Evolutionary conservation across 2,113 vertebrate species (phyloP), one percentile per base, ranked within the genome.

Genomic region (Melanostigma gelatinosum): DNA sequence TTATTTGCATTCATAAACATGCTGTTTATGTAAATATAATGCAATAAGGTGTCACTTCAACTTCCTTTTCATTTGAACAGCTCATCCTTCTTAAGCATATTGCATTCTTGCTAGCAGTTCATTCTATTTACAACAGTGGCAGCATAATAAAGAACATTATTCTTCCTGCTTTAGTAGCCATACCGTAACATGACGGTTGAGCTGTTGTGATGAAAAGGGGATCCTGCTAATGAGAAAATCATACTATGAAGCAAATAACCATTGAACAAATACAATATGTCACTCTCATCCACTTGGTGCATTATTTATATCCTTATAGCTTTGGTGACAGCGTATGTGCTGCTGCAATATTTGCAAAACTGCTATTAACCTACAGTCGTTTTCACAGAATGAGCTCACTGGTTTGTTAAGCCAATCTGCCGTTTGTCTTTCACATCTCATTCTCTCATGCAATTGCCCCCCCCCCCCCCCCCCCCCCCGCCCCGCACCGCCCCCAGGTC

Each of bases 161-260:
- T 84, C 58, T 68, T 62, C 8, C 12, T 75, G 12, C 32, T 79
- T 76, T 69, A 74, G 29, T 44, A 72, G 48, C 13, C 36, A 86
- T 74, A 60, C n/a, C 54, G 62, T 82, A 80, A 84, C 84, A 66
- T 42, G 46, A 65, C 29, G 85, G 71, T 72, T 83, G 50, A 84
- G 77, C 18, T 57, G n/a, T 75, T 77, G 60, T 83, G 61, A 86
- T 86, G 64, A 85, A 87, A 89, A 60, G 40, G n/a, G 58, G 60
- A 77, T 80, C 29, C 11, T 68, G 20, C 22, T 86, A 80, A 87
- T 87, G 71, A 80, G 77, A 76, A 79, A 87, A 83, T 84, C 73
- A 77, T 58, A 69, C 58, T 54, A 66, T 61, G 62, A 40, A 75
- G 65, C 52, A 76, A 83, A 85, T 69, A 77, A 57, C 32, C 7